Conservation (phyloP, 2,888 invertebrate species). For the Sepiola atlantica region DNA sequence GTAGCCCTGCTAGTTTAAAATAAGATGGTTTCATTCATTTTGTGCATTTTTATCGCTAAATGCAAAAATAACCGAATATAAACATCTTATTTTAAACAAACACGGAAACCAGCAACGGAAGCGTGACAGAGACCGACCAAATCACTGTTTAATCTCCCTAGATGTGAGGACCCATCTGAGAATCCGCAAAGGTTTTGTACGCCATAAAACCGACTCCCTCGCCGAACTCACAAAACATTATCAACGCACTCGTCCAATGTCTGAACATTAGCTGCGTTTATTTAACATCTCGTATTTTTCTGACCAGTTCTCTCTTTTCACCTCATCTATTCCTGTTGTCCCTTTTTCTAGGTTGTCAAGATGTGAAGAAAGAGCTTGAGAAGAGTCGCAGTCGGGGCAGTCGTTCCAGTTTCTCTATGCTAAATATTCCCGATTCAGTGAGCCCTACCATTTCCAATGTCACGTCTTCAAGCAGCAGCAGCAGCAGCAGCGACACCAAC, state of each 20-base stretch:
- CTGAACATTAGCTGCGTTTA: neutral
- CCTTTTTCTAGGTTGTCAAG: neutral
- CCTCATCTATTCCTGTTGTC: neutral
- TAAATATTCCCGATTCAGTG: slow-evolving; percentile 23
- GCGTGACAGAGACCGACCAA: too few species aligned
- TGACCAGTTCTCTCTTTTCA: neutral
- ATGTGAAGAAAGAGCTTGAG: slow-evolving; percentile 43
- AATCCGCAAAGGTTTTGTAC: neutral
- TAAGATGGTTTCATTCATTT: too few species aligned
- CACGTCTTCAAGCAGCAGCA: neutral
- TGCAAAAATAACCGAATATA: too few species aligned
- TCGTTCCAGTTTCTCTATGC: neutral
- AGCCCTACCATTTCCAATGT: slow-evolving; percentile 35
- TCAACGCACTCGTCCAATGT: neutral
- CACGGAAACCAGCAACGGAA: too few species aligned
- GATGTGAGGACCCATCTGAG: neutral
- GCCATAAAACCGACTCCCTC: neutral
- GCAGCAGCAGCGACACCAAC: neutral
- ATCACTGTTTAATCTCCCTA: neutral
- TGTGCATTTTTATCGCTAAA: too few species aligned
- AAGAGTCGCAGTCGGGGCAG: neutral
- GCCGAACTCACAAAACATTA: too few species aligned
- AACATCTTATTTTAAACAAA: too few species aligned
- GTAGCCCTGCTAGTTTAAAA: too few species aligned
- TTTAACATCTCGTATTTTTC: neutral